Base-by-base conservation (phyloP, 1,140 invertebrate genomes). In the Lepidotrigona ventralis region DNA sequence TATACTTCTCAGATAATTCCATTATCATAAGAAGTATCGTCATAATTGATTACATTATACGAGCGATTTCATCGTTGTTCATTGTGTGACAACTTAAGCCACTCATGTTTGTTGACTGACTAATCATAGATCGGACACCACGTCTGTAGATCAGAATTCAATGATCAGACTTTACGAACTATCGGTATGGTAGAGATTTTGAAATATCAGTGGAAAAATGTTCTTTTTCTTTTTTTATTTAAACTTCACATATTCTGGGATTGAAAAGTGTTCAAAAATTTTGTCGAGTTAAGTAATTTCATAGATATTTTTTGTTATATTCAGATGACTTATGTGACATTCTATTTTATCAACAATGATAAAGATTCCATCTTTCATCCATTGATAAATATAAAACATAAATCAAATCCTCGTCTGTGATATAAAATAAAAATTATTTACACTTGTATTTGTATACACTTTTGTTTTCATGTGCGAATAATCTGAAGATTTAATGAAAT, bases 1-100 rank as follows among this genome's bases (percentile, higher is more conserved):
- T 78, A 53, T 17, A 26, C 2, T 53, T 69, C 4, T 23, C 8
- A 58, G 66, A 82, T 82, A 77, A 82, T 70, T 63, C 6, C 81
- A 77, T 82, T 70, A 77, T 82, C 74, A 1, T 53, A 58, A 15
- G 26, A 46, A 19, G 56, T 69, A 23, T 51, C 8, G 23, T 64
- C 63, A 64, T 29, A 64, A 64, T 64, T 19, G 54, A 77, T 77
- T 68, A 69, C 21, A 77, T 77, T 68, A 69, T 21, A 70, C 5
- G 8, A 15, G 14, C n/a, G 54, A 77, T 76, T 2, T 17, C n/a
- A 77, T 82, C 54, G 21, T 5, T 23, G 21, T 76, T 68, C 73
- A 66, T 75, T 56, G 51, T 81, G 29, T 74, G 60, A 81, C 60
- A 68, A 26, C 23, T 56, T 23, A 54, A 46, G 54, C 29, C 14